Percentiles rank a stretch among this genome's conserved stretches.
Evolutionary conservation across 2,797 vertebrate species (phyloP).

Genomic region (Typhlichthys subterraneus): DNA sequence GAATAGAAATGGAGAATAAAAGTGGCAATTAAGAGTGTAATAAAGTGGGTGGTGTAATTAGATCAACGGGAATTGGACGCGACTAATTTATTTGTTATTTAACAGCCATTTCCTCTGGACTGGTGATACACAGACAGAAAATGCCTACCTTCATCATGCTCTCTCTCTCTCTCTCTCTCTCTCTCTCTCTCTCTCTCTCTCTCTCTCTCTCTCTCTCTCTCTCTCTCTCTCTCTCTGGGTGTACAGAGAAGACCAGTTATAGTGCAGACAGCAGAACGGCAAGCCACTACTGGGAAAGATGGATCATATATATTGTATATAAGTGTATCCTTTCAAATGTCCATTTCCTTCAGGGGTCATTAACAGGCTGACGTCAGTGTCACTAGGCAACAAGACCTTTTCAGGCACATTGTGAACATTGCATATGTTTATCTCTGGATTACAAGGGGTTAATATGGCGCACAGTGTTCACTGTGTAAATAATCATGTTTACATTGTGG

Average conservation of each 20-base stretch:
- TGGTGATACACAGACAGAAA: too few relatives aligned
- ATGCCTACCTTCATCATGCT: background rate
- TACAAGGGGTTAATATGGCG: conserved; percentile 39
- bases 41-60: background rate
- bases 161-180: conserved; percentile 2
- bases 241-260: background rate
- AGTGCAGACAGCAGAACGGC: conserved; percentile 2
- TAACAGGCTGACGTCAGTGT: conserved; percentile 44
- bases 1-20: background rate
- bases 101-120: conserved; percentile 1
- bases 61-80: background rate
- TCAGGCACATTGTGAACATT: conserved; percentile 28
- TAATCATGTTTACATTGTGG: conserved; percentile 9
- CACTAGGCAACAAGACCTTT: conserved; percentile 72
- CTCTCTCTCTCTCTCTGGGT: background rate
- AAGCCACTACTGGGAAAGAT: conserved; percentile 29
- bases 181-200: background rate
- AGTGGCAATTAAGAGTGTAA: background rate
- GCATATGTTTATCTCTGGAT: conserved; percentile 36
- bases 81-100: background rate
- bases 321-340: conserved; percentile 46
- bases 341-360: conserved; percentile 56
- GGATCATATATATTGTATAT: conserved; percentile 18
- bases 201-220: background rate
- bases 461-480: conserved; percentile 20